Evolutionary conservation across 1,140 invertebrate genomes (phyloP).

Genomic region (Drosophila tani): DNA sequence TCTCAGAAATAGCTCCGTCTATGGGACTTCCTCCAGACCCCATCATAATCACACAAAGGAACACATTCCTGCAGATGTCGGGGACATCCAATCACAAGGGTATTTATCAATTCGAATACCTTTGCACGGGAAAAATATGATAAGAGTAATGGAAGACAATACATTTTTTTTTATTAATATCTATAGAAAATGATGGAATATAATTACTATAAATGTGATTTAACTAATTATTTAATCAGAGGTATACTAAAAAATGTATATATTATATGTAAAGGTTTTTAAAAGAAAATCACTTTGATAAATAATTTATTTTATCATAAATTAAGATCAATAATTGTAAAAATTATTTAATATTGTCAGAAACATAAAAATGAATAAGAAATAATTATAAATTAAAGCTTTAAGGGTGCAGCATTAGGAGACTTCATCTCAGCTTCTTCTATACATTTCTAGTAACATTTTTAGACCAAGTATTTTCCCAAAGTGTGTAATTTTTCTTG

Average conservation of each 20-base stretch:
- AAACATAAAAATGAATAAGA: too few species aligned
- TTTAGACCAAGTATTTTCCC: background rate
- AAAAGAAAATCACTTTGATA: too few species aligned
- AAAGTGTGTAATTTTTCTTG: slow-evolving; percentile 4
- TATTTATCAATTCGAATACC: slow-evolving; percentile 15
- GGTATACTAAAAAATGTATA: too few species aligned
- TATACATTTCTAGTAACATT: background rate
- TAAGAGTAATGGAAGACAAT: background rate
- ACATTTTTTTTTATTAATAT: background rate
- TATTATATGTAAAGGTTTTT: too few species aligned
- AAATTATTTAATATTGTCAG: background rate
- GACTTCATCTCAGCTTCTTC: too few species aligned
- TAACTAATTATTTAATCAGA: too few species aligned
- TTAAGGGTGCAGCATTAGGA: too few species aligned
- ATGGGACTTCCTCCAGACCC: background rate
- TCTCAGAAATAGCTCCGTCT: slow-evolving; percentile 15
- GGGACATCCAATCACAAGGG: slow-evolving; percentile 4
- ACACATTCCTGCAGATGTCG: background rate
- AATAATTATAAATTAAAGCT: too few species aligned
- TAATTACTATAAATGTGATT: too few species aligned
- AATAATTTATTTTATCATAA: too few species aligned
- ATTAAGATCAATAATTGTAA: background rate
- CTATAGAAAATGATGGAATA: too few species aligned
- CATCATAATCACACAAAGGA: background rate
- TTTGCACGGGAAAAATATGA: background rate